Evolutionary conservation across 2,113 vertebrate species (phyloP).

Genomic region (Sula dactylatra): DNA sequence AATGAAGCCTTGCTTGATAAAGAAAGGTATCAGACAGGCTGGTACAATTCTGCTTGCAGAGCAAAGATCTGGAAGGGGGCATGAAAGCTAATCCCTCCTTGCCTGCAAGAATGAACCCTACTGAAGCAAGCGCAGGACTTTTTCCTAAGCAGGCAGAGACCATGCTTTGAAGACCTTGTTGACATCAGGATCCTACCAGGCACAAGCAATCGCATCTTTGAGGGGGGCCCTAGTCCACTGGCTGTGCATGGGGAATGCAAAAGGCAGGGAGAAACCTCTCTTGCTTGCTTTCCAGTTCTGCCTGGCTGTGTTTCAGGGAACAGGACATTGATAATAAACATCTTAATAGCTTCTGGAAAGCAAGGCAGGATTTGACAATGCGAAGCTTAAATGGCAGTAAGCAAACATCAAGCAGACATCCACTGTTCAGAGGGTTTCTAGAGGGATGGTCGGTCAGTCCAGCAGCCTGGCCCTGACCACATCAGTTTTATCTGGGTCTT

Average conservation of each 20-base stretch:
- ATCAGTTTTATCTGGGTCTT: neutral
- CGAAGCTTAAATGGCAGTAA: neutral
- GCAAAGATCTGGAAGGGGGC: neutral
- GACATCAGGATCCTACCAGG: neutral
- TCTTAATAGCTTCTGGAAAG: constrained; percentile 55
- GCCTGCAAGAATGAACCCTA: neutral
- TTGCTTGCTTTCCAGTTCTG: constrained; percentile 1
- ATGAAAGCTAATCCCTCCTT: constrained; percentile 6
- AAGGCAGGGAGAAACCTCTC: neutral
- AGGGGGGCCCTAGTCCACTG: neutral
- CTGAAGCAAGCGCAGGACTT: neutral
- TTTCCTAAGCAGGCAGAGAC: neutral
- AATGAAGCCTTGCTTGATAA: constrained; percentile 14
- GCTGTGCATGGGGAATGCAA: neutral
- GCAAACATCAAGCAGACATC: neutral
- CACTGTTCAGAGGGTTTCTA: neutral
- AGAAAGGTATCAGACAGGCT: neutral
- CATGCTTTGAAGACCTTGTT: neutral
- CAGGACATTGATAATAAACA: neutral
- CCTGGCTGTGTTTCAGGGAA: constrained; percentile 38
- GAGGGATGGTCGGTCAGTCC: neutral
- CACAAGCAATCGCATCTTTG: neutral
- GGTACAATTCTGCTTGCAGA: constrained; percentile 7
- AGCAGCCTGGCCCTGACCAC: neutral
- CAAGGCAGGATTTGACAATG: neutral